A percentile compares a stretch with the other conserved stretches of the same genome.
Evolutionary conservation across 2,888 invertebrate species (phyloP).

Genomic region (Tachina grossa): DNA sequence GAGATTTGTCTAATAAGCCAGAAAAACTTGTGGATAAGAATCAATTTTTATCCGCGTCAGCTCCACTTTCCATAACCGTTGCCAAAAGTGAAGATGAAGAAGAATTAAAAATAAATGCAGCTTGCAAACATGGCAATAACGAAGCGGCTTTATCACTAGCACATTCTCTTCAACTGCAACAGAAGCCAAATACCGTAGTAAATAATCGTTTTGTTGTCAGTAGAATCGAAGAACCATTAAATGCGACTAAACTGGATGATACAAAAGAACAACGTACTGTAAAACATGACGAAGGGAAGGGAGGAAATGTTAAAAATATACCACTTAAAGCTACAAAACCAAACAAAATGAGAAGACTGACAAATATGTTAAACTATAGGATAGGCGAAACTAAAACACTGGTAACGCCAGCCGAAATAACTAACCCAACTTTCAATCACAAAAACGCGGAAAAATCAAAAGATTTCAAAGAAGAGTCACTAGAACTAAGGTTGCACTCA

Average conservation of each 20-base stretch:
- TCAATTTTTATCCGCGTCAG: neutral
- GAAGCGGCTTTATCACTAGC: slow-evolving; percentile 35
- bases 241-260: slow-evolving; percentile 24
- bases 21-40: neutral
- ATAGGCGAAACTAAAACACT: slow-evolving; percentile 42
- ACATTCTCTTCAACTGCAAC: slow-evolving; percentile 20
- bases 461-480: slow-evolving; percentile 57
- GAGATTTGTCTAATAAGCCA: neutral
- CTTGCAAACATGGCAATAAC: slow-evolving; percentile 77
- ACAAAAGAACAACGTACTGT: slow-evolving; percentile 16
- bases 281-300: slow-evolving; percentile 7
- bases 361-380: slow-evolving; percentile 77
- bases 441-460: slow-evolving; percentile 43
- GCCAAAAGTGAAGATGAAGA: slow-evolving; percentile 49
- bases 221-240: slow-evolving; percentile 80
- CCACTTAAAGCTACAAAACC: slow-evolving; percentile 74
- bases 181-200: slow-evolving; percentile 36
- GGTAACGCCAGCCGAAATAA: neutral
- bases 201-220: slow-evolving; percentile 81
- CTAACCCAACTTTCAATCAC: slow-evolving; percentile 11
- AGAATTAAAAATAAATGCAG: slow-evolving; percentile 69
- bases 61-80: slow-evolving; percentile 18
- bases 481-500: slow-evolving; percentile 73
- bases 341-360: slow-evolving; percentile 81
- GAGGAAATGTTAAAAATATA: slow-evolving; percentile 32